Evolutionary conservation across 1,140 invertebrate genomes (phyloP), one percentile per base, ranked within the genome.

Genomic region (Hypothenemus hampei): DNA sequence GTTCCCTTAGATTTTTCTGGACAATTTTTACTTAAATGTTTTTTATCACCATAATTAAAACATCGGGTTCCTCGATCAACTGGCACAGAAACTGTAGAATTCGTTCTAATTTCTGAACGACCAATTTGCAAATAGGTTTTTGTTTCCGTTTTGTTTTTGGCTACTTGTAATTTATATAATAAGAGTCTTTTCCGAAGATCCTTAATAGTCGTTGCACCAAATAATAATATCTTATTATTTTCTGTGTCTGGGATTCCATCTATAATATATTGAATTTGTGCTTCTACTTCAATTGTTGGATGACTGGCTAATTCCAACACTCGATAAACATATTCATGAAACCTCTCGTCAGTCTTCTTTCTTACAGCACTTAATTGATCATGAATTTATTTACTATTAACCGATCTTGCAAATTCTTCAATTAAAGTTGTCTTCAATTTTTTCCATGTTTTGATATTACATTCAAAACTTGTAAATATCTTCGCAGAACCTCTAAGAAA

Each of bases 281-380:
- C 35, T 33, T 49, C 52, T 1, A 22, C n/a, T 26, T 69, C 63
- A 1, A 68, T 52, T 15, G 41, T 21, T 0, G 47, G 43, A 40
- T 59, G 51, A 58, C 58, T 61, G 10, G 58, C 65, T 19, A 69
- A 66, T 49, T 66, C n/a, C n/a, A n/a, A n/a, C 61, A 66, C 65
- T 3, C 45, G 44, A 35, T 65, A 60, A 1, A 48, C 26, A 44
- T 66, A 67, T 24, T 59, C 57, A 55, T 63, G 59, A 26, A 59
- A 57, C n/a, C 41, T 44, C 33, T 53, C 39, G 3, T 18, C 1
- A 3, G 6, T 3, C 21, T 35, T 21, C 16, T 48, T 33, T 13
- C 21, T 48, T 36, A 3, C 8, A 3, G 45, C 6, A 39, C 43
- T 53, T 1, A 53, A 13, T 3, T 23, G 39, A 5, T 51, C 41